Evolutionary conservation across 2,888 invertebrate genomes (phyloP), one percentile per base, ranked within the genome.

Genomic region (Dasypogon diadema): DNA sequence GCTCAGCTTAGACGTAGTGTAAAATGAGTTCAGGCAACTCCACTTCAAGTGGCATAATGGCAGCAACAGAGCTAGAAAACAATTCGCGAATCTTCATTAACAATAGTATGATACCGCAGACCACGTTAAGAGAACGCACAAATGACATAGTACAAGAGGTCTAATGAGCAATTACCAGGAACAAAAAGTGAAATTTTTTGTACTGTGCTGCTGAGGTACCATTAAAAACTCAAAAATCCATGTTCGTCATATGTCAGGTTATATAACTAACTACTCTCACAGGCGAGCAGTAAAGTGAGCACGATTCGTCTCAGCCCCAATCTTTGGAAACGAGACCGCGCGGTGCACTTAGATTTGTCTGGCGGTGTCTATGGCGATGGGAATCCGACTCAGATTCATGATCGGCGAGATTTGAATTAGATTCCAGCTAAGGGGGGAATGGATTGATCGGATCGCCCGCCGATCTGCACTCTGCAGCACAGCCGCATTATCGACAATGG

Each of bases 151-250:
- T 65, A 21, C 42, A 22, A 12, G 14, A 24, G 65, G 48, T 22
- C 37, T 70, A 54, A 70, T 70, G 51, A 70, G 70, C 70, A 70
- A 70, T 70, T 70, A 70, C 21, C 21, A 34, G 70, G n/a, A 70
- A 70, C 70, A 54, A 70, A 70, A 70, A 70, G 70, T 70, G 70
- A 70, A 70, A 70, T 54, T 70, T 70, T 51, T 70, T 37, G 6
- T 22, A 16, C 21, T 18, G 54, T 16, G 48, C 70, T n/a, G n/a
- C 34, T 10, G 12, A 21, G 34, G n/a, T 14, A 18, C 30, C 54
- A 18, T n/a, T 54, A 70, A 54, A 70, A 54, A 16, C 54, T 26
- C 70, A 51, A 70, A 70, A 70, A 54, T 54, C 54, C 70, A 70
- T 54, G 70, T 70, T 70, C 70, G 34, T 24, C 70, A 70, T 70